A percentile compares a stretch with the other conserved stretches of the same genome.
These are phyloP conservation scores for Tetanocera ferruginea DNA, from an alignment of 2,888 invertebrate species.

Conservation along the genomic window DNA sequence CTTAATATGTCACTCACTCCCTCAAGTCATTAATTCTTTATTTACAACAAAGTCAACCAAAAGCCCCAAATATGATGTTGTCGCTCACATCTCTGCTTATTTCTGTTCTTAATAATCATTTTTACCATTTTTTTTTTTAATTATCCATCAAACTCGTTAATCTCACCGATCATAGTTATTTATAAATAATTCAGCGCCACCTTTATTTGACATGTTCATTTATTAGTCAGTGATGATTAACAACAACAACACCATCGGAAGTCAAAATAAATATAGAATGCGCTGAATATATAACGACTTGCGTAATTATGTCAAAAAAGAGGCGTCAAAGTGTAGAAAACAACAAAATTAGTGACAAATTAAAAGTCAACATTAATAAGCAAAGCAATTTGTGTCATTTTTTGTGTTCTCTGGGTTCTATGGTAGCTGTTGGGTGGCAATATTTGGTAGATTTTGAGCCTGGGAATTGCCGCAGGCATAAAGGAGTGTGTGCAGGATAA, in stretches of 20 bases:
- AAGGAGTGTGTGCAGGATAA: conserved; percentile 35
- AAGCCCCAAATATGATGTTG: too few species aligned
- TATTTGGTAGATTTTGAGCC: conserved; percentile 34
- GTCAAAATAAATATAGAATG: background rate
- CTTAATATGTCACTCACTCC: too few species aligned
- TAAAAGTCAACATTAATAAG: conserved; percentile 55
- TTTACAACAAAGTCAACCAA: too few species aligned
- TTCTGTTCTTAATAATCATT: too few species aligned
- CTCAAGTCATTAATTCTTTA: too few species aligned
- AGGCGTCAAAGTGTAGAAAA: conserved; percentile 48
- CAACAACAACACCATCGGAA: too few species aligned
- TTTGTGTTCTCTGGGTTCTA: background rate
- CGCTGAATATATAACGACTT: conserved; percentile 53
- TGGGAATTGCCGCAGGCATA: background rate
- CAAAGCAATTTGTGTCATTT: background rate
- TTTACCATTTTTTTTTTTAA: too few species aligned
- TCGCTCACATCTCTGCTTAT: too few species aligned
- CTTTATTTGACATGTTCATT: background rate
- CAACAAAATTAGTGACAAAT: conserved; percentile 59
- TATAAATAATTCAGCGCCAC: conserved; percentile 42
- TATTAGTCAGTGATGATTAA: background rate
- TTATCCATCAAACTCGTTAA: conserved; percentile 60
- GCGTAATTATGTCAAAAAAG: conserved; percentile 24
- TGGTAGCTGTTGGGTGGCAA: background rate
- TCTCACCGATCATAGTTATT: conserved; percentile 47